phyloP scores from a whole-genome alignment of 2,113 vertebrate genomes.

The Plestiodon gilberti region DNA sequence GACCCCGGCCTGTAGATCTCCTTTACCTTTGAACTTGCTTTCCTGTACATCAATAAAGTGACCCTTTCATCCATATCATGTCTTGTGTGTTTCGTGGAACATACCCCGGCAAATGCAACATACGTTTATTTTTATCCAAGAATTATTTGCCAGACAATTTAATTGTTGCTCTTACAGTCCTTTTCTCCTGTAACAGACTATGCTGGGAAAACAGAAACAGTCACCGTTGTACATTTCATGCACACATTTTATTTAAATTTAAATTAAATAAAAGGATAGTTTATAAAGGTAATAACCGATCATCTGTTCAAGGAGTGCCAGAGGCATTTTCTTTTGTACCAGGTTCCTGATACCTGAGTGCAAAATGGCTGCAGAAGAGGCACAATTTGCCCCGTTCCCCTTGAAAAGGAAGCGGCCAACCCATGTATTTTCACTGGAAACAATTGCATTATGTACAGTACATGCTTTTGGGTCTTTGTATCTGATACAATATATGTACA shows the following conservation, averaged over 20 bases:
- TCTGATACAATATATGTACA: background rate
- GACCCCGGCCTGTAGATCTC: too few relatives aligned
- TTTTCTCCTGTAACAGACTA: background rate
- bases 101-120: too few relatives aligned
- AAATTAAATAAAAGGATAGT: conserved; percentile 14
- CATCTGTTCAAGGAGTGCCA: background rate
- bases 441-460: background rate
- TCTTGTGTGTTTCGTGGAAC: too few relatives aligned
- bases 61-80: too few relatives aligned
- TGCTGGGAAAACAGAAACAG: background rate
- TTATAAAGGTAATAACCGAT: background rate
- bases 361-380: background rate
- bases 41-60: too few relatives aligned
- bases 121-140: background rate
- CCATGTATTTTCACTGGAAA: background rate
- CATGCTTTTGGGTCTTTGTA: background rate
- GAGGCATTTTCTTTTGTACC: background rate
- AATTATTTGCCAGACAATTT: conserved; percentile 2
- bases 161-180: background rate
- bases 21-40: too few relatives aligned
- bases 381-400: too few relatives aligned
- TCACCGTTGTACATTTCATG: background rate
- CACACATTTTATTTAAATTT: too few relatives aligned
- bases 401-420: background rate
- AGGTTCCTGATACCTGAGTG: background rate